A percentile compares a stretch with the other conserved stretches of the same genome.
Evolutionary conservation across 2,113 vertebrate genomes (phyloP).

Genomic region (Psephotus haematonotus): DNA sequence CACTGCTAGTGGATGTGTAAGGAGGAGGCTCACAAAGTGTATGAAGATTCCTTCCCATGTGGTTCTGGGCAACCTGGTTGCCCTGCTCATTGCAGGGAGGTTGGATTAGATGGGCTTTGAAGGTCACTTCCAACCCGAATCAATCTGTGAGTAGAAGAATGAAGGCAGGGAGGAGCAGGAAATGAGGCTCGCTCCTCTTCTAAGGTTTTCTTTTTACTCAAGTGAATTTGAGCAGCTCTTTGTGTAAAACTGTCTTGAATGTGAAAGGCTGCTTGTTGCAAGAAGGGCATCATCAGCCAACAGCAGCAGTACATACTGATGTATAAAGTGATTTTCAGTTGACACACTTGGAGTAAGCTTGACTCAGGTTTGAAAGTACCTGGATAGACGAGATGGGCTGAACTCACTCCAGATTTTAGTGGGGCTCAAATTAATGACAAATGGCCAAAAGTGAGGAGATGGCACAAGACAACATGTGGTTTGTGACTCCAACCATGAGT

Average conservation of each 20-base stretch:
- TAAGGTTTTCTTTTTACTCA: neutral
- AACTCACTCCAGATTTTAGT: neutral
- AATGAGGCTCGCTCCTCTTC: neutral
- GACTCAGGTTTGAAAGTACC: neutral
- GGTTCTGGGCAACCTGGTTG: neutral
- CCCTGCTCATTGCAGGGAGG: neutral
- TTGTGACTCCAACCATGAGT: neutral
- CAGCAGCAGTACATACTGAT: neutral
- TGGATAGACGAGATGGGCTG: neutral
- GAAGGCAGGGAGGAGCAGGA: neutral
- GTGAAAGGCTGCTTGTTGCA: neutral
- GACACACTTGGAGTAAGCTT: neutral
- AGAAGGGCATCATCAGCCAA: neutral
- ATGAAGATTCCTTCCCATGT: neutral
- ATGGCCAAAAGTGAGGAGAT: neutral
- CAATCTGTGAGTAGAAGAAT: neutral
- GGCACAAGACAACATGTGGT: neutral
- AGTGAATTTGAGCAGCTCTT: neutral
- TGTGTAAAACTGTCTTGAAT: neutral
- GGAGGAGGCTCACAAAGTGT: neutral
- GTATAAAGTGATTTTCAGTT: neutral
- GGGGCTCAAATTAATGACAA: neutral
- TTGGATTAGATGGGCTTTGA: neutral
- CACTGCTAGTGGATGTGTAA: neutral
- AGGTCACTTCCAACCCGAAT: neutral